Evolutionary conservation across 1,140 invertebrate genomes (phyloP), one percentile per base, ranked within the genome.

Genomic region (Bursaphelenchus mucronatus): DNA sequence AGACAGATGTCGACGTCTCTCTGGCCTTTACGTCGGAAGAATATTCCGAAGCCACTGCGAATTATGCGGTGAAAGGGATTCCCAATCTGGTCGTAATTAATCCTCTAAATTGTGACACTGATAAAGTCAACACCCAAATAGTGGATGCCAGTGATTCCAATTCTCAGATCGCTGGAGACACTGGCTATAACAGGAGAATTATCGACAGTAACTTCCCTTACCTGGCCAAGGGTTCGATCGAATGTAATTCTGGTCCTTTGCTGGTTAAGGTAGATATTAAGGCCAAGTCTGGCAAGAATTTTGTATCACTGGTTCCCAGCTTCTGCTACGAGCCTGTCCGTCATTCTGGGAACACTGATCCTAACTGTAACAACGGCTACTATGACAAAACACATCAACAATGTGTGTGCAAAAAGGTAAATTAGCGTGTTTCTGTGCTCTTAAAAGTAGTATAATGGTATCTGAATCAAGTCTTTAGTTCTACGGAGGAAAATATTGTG

Each of bases 401-500:
- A 30, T 30, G 30, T 30, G 30, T 30, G 30, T 30, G 30, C 30
- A 30, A 30, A 30, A 30, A 30, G 30, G 30, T 30, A 30, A 30
- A 30, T 30, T 30, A 30, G 30, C 30, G 2, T 30, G 2, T 30
- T 1, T 3, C 5, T 30, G 30, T 30, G 5, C 30, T 30, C 30
- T 5, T 1, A 5, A 30, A 30, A 30, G 30, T 30, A 30, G 30
- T 30, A 30, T 30, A 30, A 30, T 30, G 1, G 30, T 30, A 30
- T 30, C 30, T 30, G 30, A 30, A 5, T 5, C 30, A 30, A 19
- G 13, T 49, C 13, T 49, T 19, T n/a, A 49, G 47, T 49, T n/a
- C 47, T 49, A 49, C 6, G 47, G 19, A n/a, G 47, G 47, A n/a
- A n/a, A n/a, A n/a, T n/a, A 49, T 19, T 49, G 47, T 49, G 47